phyloP scores from a whole-genome alignment of 1,140 invertebrate species.

The Danaus plexippus region DNA sequence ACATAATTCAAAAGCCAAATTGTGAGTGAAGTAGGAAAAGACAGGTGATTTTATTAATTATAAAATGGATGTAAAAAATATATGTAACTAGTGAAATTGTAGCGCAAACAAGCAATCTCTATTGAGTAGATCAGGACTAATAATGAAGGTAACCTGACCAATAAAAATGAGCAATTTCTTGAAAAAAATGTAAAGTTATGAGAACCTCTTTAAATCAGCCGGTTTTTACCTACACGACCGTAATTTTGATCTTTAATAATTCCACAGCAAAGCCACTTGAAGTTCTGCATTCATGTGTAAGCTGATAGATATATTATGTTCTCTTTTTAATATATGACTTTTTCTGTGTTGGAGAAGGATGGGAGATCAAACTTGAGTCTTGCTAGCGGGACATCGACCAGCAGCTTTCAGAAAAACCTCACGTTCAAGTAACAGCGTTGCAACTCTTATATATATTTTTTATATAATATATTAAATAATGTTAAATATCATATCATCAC shows the following conservation, averaged over 20 bases:
- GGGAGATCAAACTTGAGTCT: conserved; percentile 44
- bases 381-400: conserved; percentile 70
- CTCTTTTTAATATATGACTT: conserved; percentile 36
- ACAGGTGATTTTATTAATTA: no score
- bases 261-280: conserved; percentile 56
- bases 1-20: no score
- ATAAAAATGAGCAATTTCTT: conserved; percentile 28
- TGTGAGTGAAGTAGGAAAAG: no score
- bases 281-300: conserved; percentile 50
- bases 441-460: conserved; percentile 37
- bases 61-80: no score
- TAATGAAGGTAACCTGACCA: conserved; percentile 28
- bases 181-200: conserved; percentile 23
- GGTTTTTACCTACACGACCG: conserved; percentile 53
- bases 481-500: background rate
- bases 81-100: no score
- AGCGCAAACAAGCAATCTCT: no score
- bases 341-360: conserved; percentile 36
- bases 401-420: conserved; percentile 69
- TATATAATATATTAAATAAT: background rate
- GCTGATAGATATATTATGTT: conserved; percentile 29
- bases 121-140: no score
- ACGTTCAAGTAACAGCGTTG: conserved; percentile 32
- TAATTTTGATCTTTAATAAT: conserved; percentile 58
- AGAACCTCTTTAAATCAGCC: conserved; percentile 40